Evolutionary conservation across 2,888 invertebrate genomes (phyloP), one percentile per base, ranked within the genome.

Genomic region (Serrognathus titanus): DNA sequence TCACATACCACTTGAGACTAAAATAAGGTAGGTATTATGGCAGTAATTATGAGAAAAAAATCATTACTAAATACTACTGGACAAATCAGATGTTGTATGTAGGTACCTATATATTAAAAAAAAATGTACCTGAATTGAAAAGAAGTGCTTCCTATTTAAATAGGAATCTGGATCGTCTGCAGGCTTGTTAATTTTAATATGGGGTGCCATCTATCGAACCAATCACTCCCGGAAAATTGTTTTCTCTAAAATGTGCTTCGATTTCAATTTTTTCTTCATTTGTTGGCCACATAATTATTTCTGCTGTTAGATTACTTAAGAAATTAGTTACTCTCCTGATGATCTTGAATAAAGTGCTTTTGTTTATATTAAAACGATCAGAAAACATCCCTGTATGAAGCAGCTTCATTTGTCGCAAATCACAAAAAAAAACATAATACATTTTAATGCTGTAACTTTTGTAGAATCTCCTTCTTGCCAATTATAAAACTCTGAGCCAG

Each of bases 341-440:
- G 12, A 63, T 60, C 13, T 24, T 39, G 48, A 59, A 48, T 11
- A 65, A 49, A 9, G 51, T 48, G 51, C 62, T 63, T 11, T 62
- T 55, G 8, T 57, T 43, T 37, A 65, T 57, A 49, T 65, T 53
- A 48, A 64, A 66, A 12, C 63, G 43, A 16, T 65, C 64, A 2
- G 59, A 49, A n/a, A 66, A n/a, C 63, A 58, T 66, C 65, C 55
- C 62, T 35, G 35, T 62, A 66, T 6, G 55, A 41, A 16, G 59
- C 60, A 35, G 65, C 61, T 43, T 66, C 56, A 57, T 66, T 64
- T 4, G 53, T 59, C 6, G 53, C 53, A 47, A 50, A 59, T 57
- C 57, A 59, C 9, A 49, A 13, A 61, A 11, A 55, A n/a, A 50
- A n/a, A n/a, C 20, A 41, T 7, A 40, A 24, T 39, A 48, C 10